Conservation (phyloP, 2,113 vertebrate genomes). For the Eulemur macaco region DNA sequence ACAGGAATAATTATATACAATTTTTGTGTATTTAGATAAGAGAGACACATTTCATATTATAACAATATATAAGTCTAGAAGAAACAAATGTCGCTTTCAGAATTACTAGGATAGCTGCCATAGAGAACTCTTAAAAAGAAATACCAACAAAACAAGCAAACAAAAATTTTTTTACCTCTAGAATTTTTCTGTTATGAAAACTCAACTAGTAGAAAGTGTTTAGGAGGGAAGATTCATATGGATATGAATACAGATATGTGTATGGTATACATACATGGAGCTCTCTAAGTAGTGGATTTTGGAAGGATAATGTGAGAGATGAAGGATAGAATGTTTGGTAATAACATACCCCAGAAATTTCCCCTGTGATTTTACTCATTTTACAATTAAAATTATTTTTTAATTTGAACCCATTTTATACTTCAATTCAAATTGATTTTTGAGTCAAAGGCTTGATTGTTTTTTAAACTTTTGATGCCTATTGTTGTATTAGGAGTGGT, state of each 20-base stretch:
- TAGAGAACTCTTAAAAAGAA: neutral
- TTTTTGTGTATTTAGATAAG: neutral
- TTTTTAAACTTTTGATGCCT: neutral
- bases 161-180: neutral
- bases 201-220: neutral
- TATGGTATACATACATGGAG: no score
- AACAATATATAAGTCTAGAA: neutral
- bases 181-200: neutral
- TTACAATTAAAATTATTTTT: neutral
- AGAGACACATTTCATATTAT: neutral
- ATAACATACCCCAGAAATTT: neutral
- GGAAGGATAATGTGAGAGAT: neutral
- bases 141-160: neutral
- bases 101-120: neutral
- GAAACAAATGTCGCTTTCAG: neutral
- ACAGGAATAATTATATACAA: neutral
- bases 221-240: neutral
- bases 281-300: neutral
- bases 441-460: neutral
- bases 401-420: neutral
- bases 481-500: neutral
- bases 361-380: neutral
- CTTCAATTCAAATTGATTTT: neutral
- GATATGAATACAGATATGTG: neutral
- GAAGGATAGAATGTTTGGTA: neutral